Evolutionary conservation across 2,888 invertebrate genomes (phyloP), one percentile per base, ranked within the genome.

Genomic region (Apodemia mormo): DNA sequence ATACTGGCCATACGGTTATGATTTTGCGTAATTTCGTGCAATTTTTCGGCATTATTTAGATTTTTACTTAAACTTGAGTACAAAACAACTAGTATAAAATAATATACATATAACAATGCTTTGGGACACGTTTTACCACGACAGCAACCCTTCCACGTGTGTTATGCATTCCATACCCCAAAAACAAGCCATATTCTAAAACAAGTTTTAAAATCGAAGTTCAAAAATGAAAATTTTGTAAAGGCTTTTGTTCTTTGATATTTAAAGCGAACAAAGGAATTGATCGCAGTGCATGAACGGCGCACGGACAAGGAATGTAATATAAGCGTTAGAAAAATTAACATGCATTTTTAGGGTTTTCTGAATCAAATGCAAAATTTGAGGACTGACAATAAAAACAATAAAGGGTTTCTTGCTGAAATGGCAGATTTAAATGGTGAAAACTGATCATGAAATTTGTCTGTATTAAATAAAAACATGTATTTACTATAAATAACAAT

Each of bases 231-330:
- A 14, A 61, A 61, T 61, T 61, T 61, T 33, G 33, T 14, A 33
- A 61, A 61, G 33, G 33, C 33, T 33, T 61, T 61, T 61, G 12
- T 33, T 37, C 61, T 61, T 61, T 61, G 61, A 33, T 61, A 37
- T 37, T 61, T 61, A 37, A 61, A 30, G 37, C 61, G 61, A 37
- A 61, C 61, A 61, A 61, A 61, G 61, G 33, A 37, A 33, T 37
- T 61, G 30, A 37, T n/a, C 33, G 37, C 61, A 33, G 10, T 58
- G 14, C 33, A 6, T 33, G 61, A 33, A 61, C 61, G 61, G 61
- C n/a, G 33, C 61, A 37, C 37, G 14, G 65, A 43, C 65, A 56
- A 68, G 65, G 54, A 66, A 33, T 69, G 12, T 66, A 30, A 56
- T 68, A 56, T 33, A 5, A 56, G 22, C 49, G 54, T 58, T 68